A percentile compares a stretch with the other conserved stretches of the same genome.
Conservation (phyloP, 2,113 vertebrate species). For the Ciconia boyciana region DNA sequence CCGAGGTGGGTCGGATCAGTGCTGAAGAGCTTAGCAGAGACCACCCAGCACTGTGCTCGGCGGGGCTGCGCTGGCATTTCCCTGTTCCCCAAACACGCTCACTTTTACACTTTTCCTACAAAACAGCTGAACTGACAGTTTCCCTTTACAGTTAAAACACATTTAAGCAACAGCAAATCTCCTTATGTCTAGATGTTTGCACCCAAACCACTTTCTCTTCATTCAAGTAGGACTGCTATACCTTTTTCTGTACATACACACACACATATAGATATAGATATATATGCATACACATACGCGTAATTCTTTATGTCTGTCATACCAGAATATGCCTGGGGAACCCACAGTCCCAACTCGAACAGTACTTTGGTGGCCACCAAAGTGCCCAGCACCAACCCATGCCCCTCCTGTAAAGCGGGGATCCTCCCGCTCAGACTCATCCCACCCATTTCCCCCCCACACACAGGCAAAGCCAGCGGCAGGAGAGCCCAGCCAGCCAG, state of each 20-base stretch:
- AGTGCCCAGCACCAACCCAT: background rate
- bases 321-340: background rate
- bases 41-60: rapidly evolving
- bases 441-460: rapidly evolving
- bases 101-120: background rate
- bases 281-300: rapidly evolving
- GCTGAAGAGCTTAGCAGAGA: background rate
- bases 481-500: background rate
- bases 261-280: too few species aligned
- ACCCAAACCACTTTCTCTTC: background rate
- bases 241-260: background rate
- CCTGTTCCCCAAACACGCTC: rapidly evolving
- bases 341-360: background rate
- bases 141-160: background rate
- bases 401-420: background rate
- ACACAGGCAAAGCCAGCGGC: background rate
- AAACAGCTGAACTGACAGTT: background rate
- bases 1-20: background rate
- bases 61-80: background rate
- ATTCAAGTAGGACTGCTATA: background rate
- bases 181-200: background rate
- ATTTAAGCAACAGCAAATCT: background rate
- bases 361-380: background rate
- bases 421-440: background rate
- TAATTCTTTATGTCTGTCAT: background rate